Base-by-base conservation (phyloP, 2,888 invertebrate genomes). In the Spilarctia lutea region DNA sequence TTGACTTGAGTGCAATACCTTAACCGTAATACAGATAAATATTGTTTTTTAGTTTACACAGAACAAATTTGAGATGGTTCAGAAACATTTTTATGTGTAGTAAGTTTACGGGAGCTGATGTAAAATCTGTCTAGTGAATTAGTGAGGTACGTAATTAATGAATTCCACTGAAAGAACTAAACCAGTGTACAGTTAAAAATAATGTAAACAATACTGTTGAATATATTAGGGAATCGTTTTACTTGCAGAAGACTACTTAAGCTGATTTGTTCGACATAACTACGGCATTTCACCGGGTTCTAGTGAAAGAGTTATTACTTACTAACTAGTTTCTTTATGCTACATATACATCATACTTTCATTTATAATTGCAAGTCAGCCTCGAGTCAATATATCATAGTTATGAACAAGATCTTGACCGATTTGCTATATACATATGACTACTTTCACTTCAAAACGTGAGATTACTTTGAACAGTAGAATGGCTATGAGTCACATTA, bases 391-490 rank as follows among this genome's bases (percentile, higher is more conserved):
- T 82, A 83, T 80, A 76, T 75, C 75, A 79, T 70, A 66, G 60
- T 42, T 66, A 82, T 80, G 78, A 75, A 76, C 76, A 75, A 81
- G 80, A 83, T 82, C 78, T 63, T 79, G 85, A 79, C 73, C 79
- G 77, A 87, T 90, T 88, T 86, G 86, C 87, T 83, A 10, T 83
- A 81, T 83, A 10, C 83, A 81, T 78, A 81, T 79, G 76, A 82
- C 84, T 86, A 90, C 93, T 93, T 93, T 93, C 92, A 92, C 92
- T 89, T 82, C 77, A 83, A 84, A 82, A 85, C 88, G 88, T 84
- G 87, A 89, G 88, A 87, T 89, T 87, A 88, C 79, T 78, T 70
- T 71, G 72, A 87, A 88, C 88, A 89, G 87, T 84, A 82, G 80
- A 75, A 86, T 77, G 72, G 71, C 74, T 82, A 79, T 87, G 88